Evolutionary conservation across 2,113 vertebrate genomes (phyloP), one percentile per base, ranked within the genome.

Genomic region (Ictalurus furcatus): DNA sequence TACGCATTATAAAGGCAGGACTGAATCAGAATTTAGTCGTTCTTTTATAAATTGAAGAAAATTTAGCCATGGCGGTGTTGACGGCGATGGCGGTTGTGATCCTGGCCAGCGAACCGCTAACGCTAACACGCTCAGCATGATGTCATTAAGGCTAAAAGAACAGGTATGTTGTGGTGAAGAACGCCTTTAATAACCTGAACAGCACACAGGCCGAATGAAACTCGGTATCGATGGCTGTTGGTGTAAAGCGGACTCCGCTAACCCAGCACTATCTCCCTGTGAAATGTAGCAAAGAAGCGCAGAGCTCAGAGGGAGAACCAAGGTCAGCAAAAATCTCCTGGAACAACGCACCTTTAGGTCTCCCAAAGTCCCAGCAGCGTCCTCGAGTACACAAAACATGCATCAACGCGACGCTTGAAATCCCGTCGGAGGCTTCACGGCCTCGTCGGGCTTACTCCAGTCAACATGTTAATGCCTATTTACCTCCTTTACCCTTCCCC

Each of bases 401-500:
- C 88, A 87, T 92, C 90, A 91, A 91, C 91, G 91, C 87, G 92
- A 93, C 59, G 56, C 83, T 80, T 16, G 6, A 37, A 86, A 88
- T 74, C 87, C 85, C 76, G 12, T 76, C 17, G 69, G 74, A 44
- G 73, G 21, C 28, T 25, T 34, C 89, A 88, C 90, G 76, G 83
- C 86, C 91, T 91, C 91, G 82, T 81, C 90, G 93, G 90, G 84
- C 93, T 94, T 91, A 90, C 93, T 91, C 90, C 89, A 91, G 84
- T 92, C 74, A 92, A 93, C 89, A 84, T 84, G 89, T 94, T 92
- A 93, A 88, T 90, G 86, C 90, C 90, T 92, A 91, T 94, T 94
- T 94, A 93, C 92, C 93, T 88, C 67, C 61, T 93, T 67, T 34
- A 14, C 59, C 61, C 19, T 58, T 73, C 30, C 7, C 48, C 81